These are phyloP conservation scores for Archegozetes longisetosus DNA, from an alignment of 1,140 invertebrate species.

Conservation along the genomic window DNA sequence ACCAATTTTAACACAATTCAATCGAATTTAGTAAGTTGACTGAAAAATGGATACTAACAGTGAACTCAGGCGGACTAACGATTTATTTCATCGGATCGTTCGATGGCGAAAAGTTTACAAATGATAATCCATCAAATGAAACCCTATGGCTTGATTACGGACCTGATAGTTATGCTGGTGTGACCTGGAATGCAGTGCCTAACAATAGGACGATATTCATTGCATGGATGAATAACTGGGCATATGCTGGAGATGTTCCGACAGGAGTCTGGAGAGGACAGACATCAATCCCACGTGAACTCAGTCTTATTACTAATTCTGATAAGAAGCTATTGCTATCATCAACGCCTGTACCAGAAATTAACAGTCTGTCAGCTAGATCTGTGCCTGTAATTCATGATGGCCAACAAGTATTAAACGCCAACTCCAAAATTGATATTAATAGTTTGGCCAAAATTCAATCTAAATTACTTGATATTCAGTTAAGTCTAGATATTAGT, in stretches of 20 bases:
- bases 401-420: too few relatives aligned
- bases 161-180: conserved; percentile 12
- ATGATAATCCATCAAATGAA: neutral
- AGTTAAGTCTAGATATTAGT: neutral
- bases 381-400: too few relatives aligned
- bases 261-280: conserved; percentile 13
- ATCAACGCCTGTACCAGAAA: neutral
- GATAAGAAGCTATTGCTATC: neutral
- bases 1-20: too few relatives aligned
- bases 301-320: neutral
- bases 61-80: conserved; percentile 4
- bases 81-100: conserved; percentile 13
- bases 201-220: neutral
- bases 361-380: too few relatives aligned
- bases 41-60: neutral
- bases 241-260: neutral
- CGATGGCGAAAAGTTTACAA: conserved; percentile 8
- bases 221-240: conserved; percentile 12
- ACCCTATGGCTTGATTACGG: conserved; percentile 12
- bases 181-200: neutral
- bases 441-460: neutral
- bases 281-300: conserved; percentile 1
- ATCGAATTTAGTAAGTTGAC: neutral
- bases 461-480: neutral
- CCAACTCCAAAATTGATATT: too few relatives aligned